A percentile compares a stretch with the other conserved stretches of the same genome.
These are phyloP conservation scores for Bubo blakistoni DNA, from an alignment of 2,113 vertebrate genomes.

Conservation along the genomic window DNA sequence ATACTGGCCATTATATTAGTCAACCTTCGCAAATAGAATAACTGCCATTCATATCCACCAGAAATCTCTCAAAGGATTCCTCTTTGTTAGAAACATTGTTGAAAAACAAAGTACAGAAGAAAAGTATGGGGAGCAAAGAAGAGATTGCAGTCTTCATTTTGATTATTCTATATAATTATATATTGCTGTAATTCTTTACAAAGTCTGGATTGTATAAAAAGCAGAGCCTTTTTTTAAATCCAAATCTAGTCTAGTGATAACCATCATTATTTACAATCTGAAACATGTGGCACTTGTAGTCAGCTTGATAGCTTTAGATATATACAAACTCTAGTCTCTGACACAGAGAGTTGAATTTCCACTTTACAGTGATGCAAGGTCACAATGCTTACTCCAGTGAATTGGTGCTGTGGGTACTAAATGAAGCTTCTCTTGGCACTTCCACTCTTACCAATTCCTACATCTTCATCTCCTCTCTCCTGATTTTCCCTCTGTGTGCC, in stretches of 20 bases:
- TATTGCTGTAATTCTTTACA: conserved; percentile 14
- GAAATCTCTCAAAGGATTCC: not conserved
- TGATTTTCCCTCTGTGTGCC: not conserved
- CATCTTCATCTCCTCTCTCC: not conserved
- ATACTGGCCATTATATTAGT: conserved; percentile 12
- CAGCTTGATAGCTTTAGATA: not conserved
- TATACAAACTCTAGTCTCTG: not conserved
- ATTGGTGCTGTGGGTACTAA: not conserved
- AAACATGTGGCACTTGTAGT: conserved; percentile 2
- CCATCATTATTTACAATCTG: conserved; percentile 5
- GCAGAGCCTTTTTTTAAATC: not conserved
- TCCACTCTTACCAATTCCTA: not conserved
- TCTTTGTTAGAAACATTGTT: not conserved
- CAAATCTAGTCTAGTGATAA: not conserved
- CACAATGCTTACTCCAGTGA: not conserved
- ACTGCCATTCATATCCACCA: not conserved
- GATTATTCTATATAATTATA: conserved; percentile 14
- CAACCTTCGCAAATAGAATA: not conserved
- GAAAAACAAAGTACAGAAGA: not conserved
- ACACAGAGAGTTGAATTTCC: not conserved
- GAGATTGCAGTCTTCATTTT: conserved; percentile 24
- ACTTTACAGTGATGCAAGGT: not conserved
- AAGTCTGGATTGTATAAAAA: conserved; percentile 20
- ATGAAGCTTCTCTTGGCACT: not conserved
- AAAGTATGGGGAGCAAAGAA: not conserved